Conservation (phyloP, 1,140 invertebrate genomes). For the Hylaeus volcanicus region DNA sequence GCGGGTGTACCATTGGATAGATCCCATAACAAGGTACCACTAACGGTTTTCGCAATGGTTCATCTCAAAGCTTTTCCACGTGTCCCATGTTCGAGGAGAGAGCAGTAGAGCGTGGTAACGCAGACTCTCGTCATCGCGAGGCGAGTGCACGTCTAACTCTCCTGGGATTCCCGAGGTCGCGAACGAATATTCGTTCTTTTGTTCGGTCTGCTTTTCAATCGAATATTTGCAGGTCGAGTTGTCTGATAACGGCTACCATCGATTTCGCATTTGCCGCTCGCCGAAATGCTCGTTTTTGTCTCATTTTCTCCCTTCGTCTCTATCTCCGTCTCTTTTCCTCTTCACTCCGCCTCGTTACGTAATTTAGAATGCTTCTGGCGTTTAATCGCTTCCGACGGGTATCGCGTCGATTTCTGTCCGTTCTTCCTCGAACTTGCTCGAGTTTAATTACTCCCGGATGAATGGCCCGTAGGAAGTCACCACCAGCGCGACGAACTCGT, state of each 20-base stretch:
- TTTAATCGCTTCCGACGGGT: constrained; percentile 15
- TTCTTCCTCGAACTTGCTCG: not conserved
- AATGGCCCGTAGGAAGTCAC: not conserved
- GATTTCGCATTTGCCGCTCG: constrained; percentile 11
- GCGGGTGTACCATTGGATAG: too few species aligned
- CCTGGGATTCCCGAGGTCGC: not conserved
- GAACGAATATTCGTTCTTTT: constrained; percentile 11
- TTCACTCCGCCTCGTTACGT: not conserved
- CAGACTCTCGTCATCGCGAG: not conserved
- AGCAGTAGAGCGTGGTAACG: not conserved
- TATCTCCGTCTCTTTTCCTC: fast-evolving
- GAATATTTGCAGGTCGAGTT: constrained; percentile 8
- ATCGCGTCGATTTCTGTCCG: not conserved
- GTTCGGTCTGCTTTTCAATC: constrained; percentile 9
- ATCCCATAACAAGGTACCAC: not conserved
- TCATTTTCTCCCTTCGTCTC: not conserved
- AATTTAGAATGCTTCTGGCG: constrained; percentile 13
- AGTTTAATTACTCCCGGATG: constrained; percentile 19
- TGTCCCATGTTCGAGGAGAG: not conserved
- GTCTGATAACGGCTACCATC: constrained; percentile 6
- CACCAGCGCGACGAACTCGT: not conserved
- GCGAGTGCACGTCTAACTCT: not conserved
- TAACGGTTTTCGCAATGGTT: not conserved
- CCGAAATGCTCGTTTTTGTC: not conserved
- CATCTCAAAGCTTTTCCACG: constrained; percentile 8